Evolutionary conservation across 2,113 vertebrate genomes (phyloP), one percentile per base, ranked within the genome.

Genomic region (Puma concolor): DNA sequence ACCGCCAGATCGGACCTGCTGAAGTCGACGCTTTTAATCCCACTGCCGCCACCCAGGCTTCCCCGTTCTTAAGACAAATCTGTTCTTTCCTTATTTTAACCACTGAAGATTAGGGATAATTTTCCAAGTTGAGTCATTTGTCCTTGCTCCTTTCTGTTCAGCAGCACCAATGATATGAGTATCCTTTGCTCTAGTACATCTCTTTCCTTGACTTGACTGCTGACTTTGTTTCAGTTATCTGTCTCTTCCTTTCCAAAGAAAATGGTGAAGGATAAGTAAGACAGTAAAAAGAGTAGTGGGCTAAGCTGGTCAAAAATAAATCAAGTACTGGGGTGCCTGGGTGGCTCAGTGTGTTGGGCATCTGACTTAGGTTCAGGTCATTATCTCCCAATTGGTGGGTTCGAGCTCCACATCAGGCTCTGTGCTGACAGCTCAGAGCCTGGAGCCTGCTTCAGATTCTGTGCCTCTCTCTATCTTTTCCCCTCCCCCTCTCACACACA

Each of bases 231-330:
- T 83, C 27, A 64, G 38, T 95, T 84, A 69, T 38, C 48, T 85
- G 29, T 54, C 57, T 77, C 25, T 92, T 95, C 77, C 4, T 81
- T 77, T 66, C 71, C 10, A 77, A 41, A 90, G 76, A 88, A 93
- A 93, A 67, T 94, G 2, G 41, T 66, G 14, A 31, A 16, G 14
- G 8, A 54, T 33, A 36, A 48, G 72, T 38, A 91, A 5, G 17
- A 60, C 57, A 9, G 54, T 84, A 48, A 92, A 10, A 31, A 12
- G 2, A 63, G 15, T 12, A 92, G 44, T 57, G 25, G 16, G 19
- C 83, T 36, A 95, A 91, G 93, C 15, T 69, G 52, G 16, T 84
- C 15, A 85, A 66, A 31, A 94, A 72, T 88, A 74, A 82, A 85
- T 89, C 29, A 83, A 82, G 64, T 71, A 44, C 41, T 81, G 17